Evolutionary conservation across 2,888 invertebrate species (phyloP).

Genomic region (Eupithecia subfuscata): DNA sequence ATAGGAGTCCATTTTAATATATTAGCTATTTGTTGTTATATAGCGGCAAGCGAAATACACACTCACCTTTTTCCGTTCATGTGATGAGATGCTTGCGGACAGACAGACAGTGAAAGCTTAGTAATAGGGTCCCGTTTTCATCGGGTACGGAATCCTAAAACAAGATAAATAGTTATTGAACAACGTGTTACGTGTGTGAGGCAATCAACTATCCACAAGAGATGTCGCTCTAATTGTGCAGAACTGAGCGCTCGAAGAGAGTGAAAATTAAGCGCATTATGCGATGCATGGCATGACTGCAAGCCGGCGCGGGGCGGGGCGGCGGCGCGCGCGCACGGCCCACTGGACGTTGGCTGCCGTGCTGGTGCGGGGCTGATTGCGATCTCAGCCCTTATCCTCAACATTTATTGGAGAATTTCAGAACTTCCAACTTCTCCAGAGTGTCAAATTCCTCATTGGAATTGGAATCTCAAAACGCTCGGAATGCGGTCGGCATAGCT

Average conservation of each 20-base stretch:
- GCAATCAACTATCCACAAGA: constrained; percentile 19
- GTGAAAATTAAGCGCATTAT: constrained; percentile 33
- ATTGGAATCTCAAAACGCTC: neutral
- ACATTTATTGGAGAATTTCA: neutral
- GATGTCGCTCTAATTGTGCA: constrained; percentile 34
- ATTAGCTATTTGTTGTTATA: too few species aligned
- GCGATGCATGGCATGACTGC: constrained; percentile 23
- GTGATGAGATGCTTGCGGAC: too few species aligned
- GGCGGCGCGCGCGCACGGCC: constrained; percentile 6
- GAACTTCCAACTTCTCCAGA: neutral
- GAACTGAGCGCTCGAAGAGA: constrained; percentile 33
- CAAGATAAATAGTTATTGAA: neutral
- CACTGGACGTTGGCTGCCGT: neutral
- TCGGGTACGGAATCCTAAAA: neutral
- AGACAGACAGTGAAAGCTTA: too few species aligned
- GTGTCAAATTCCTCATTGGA: neutral
- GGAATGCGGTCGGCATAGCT: neutral
- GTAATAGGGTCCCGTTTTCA: too few species aligned
- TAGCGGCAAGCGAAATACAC: too few species aligned
- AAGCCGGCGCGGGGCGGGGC: constrained; percentile 12
- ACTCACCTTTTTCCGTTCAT: too few species aligned
- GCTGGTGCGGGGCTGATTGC: too few species aligned
- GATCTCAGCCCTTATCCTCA: neutral
- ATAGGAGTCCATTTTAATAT: too few species aligned
- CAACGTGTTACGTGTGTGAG: neutral